A percentile compares a stretch with the other conserved stretches of the same genome.
Conservation (phyloP, 2,113 vertebrate species). For the Dasyornis broadbenti region DNA sequence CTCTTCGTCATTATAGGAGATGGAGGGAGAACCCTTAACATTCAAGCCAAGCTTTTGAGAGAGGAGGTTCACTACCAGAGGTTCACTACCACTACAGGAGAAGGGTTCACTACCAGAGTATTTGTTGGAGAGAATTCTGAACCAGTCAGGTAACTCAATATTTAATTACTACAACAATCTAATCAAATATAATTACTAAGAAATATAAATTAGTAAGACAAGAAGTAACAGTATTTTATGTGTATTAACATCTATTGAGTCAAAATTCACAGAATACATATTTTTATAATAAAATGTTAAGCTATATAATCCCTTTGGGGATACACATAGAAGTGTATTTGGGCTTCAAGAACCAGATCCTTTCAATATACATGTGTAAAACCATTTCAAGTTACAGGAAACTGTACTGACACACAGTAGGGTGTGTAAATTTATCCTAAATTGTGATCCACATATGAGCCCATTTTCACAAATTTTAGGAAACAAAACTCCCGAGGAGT, state of each 20-base stretch:
- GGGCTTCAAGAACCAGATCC: background rate
- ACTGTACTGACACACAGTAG: background rate
- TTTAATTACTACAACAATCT: background rate
- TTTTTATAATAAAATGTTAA: background rate
- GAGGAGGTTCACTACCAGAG: background rate
- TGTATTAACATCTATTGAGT: background rate
- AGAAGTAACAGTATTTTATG: background rate
- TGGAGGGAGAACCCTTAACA: background rate
- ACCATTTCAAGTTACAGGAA: background rate
- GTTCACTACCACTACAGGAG: too few relatives aligned
- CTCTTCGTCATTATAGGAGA: background rate
- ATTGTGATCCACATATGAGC: background rate
- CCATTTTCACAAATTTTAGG: background rate
- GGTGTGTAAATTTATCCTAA: background rate
- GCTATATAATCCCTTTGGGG: background rate
- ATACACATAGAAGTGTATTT: background rate
- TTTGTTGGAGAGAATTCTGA: background rate
- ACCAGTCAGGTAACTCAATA: background rate
- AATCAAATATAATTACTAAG: background rate
- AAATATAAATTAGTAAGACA: background rate
- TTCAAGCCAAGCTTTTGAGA: background rate
- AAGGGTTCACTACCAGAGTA: background rate
- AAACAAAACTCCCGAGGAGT: background rate
- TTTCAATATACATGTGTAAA: background rate
- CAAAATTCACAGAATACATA: background rate